These are phyloP conservation scores for Nomia melanderi DNA, from an alignment of 1,140 invertebrate species.

Conservation along the genomic window DNA sequence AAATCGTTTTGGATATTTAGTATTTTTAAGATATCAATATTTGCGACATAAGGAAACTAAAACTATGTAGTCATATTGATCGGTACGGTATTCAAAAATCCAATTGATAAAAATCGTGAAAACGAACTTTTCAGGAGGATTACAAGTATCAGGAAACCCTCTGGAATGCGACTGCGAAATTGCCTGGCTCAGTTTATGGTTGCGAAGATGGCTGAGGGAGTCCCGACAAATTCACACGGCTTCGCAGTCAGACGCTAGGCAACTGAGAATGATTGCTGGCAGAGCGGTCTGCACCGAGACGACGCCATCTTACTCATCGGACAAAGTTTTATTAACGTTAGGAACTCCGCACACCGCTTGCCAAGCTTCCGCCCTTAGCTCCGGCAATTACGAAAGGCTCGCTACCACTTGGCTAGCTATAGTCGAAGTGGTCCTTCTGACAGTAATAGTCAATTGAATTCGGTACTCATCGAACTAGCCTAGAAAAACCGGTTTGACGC, in stretches of 20 bases:
- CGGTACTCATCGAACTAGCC: not conserved
- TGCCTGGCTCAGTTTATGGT: constrained; percentile 94
- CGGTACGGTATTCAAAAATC: too few species aligned
- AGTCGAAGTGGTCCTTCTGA: constrained; percentile 67
- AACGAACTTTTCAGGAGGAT: constrained; percentile 89
- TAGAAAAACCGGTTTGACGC: too few species aligned
- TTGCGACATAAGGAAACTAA: too few species aligned
- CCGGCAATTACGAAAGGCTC: constrained; percentile 73
- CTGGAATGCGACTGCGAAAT: constrained; percentile 93
- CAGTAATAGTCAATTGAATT: constrained; percentile 68
- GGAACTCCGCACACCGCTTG: constrained; percentile 82
- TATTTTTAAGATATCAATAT: too few species aligned
- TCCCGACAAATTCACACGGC: constrained; percentile 87
- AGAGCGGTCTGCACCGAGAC: constrained; percentile 79
- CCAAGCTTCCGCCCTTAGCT: constrained; percentile 81
- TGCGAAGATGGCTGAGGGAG: constrained; percentile 91
- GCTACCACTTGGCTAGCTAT: constrained; percentile 69
- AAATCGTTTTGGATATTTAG: too few species aligned
- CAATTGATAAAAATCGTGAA: too few species aligned
- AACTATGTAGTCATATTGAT: too few species aligned
- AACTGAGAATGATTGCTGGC: constrained; percentile 76
- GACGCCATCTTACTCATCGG: constrained; percentile 77
- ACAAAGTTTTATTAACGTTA: constrained; percentile 77
- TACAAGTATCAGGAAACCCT: constrained; percentile 91
- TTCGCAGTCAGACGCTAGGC: constrained; percentile 80